phyloP scores from a whole-genome alignment of 2,888 invertebrate species.

The Thera britannica region DNA sequence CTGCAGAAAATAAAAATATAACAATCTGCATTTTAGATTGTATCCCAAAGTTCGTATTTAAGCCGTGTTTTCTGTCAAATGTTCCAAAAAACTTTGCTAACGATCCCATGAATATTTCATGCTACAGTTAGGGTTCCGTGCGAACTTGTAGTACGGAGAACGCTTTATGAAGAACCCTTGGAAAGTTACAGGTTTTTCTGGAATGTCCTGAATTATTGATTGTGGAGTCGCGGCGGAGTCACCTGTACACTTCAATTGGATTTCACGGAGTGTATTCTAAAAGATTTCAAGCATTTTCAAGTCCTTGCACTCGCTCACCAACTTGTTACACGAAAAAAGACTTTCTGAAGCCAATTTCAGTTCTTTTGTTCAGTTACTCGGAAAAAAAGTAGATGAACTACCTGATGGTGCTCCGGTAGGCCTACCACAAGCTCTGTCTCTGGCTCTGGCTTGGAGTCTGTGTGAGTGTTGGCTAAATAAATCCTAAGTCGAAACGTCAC shows the following conservation, averaged over 20 bases:
- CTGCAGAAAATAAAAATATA: slow-evolving; percentile 16
- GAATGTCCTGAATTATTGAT: slow-evolving; percentile 57
- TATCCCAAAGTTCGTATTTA: slow-evolving; percentile 27
- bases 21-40: slow-evolving; percentile 28
- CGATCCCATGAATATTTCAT: slow-evolving; percentile 51
- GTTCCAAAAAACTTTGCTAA: slow-evolving; percentile 47
- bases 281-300: slow-evolving; percentile 13
- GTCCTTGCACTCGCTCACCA: slow-evolving; percentile 5
- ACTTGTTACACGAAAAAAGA: slow-evolving; percentile 2
- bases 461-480: too few species aligned
- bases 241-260: slow-evolving; percentile 22
- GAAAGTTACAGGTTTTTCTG: slow-evolving; percentile 51
- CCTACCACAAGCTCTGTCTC: too few species aligned
- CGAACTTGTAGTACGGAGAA: slow-evolving; percentile 26
- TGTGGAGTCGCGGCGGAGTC: slow-evolving; percentile 9
- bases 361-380: neutral
- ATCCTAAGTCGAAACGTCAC: too few species aligned
- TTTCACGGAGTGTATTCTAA: slow-evolving; percentile 11
- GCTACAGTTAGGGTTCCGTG: slow-evolving; percentile 37
- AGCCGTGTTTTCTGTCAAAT: slow-evolving; percentile 46
- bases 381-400: too few species aligned
- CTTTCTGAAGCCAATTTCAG: neutral
- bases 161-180: slow-evolving; percentile 51
- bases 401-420: too few species aligned
- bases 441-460: too few species aligned